These are phyloP conservation scores for Pseudachorutes palmiensis DNA, from an alignment of 1,140 invertebrate genomes.

Conservation along the genomic window DNA sequence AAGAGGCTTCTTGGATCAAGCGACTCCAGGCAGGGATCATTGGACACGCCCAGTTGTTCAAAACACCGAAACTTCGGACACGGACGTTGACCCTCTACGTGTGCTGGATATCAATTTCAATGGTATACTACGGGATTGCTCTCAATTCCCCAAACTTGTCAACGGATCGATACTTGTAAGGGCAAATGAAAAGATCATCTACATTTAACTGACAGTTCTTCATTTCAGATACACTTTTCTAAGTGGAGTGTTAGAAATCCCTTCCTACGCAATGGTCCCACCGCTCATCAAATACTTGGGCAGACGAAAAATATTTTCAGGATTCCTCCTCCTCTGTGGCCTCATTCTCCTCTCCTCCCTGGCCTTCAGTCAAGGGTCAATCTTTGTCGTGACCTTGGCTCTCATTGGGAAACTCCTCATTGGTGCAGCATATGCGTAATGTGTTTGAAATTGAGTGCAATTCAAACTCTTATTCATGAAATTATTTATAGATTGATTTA, in stretches of 20 bases:
- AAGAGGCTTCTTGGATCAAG: background rate
- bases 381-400: slow-evolving; percentile 37
- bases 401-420: slow-evolving; percentile 45
- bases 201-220: background rate
- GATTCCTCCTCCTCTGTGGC: slow-evolving; percentile 30
- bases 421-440: slow-evolving; percentile 42
- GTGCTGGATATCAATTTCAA: slow-evolving; percentile 35
- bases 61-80: slow-evolving; percentile 25
- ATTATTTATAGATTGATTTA: slow-evolving; percentile 40
- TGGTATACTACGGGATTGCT: slow-evolving; percentile 39
- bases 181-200: background rate
- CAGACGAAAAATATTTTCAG: slow-evolving; percentile 32
- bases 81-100: slow-evolving; percentile 30
- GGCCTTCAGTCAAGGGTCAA: slow-evolving; percentile 25
- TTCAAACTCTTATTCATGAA: background rate
- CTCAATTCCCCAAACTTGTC: slow-evolving; percentile 37
- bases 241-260: slow-evolving; percentile 35
- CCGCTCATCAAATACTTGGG: slow-evolving; percentile 34
- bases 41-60: slow-evolving; percentile 28
- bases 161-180: slow-evolving; percentile 33
- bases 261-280: slow-evolving; percentile 37
- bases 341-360: slow-evolving; percentile 27
- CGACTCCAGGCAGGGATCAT: slow-evolving; percentile 3
- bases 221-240: slow-evolving; percentile 34
- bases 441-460: background rate